A percentile compares a stretch with the other conserved stretches of the same genome.
These are phyloP conservation scores for Sebastes diploproa DNA, from an alignment of 2,797 vertebrate genomes.

Conservation along the genomic window DNA sequence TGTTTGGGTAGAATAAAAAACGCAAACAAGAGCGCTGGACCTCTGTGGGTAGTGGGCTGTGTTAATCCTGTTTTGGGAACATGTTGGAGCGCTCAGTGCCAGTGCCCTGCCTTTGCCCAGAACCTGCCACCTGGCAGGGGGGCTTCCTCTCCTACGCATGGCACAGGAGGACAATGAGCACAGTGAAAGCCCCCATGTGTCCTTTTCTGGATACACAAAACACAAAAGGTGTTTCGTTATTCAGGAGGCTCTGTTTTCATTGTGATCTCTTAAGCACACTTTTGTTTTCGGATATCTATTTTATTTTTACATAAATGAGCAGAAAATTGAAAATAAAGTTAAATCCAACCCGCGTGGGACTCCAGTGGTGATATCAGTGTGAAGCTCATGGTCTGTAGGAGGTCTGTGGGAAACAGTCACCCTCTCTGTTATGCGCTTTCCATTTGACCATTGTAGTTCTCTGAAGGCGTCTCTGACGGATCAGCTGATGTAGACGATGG, in stretches of 20 bases:
- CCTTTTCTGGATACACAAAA: constrained; percentile 32
- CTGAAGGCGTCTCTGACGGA: constrained; percentile 58
- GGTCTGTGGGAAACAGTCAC: constrained; percentile 32
- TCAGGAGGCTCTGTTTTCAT: background rate
- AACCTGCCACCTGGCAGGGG: constrained; percentile 76
- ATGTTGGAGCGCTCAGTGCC: constrained; percentile 57
- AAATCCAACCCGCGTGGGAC: background rate
- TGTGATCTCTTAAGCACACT: constrained; percentile 8
- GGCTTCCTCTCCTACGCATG: constrained; percentile 62
- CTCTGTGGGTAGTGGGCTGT: constrained; percentile 62
- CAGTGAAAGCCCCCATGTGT: constrained; percentile 46
- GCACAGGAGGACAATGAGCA: constrained; percentile 52
- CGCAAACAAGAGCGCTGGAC: constrained; percentile 64
- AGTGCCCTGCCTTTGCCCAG: constrained; percentile 67
- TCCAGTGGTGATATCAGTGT: background rate
- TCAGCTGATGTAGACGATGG: constrained; percentile 70
- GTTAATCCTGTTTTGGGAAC: constrained; percentile 80
- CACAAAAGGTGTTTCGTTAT: constrained; percentile 35
- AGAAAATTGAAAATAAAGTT: background rate
- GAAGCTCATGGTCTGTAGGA: constrained; percentile 31
- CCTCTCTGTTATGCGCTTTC: constrained; percentile 34
- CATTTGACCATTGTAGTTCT: constrained; percentile 26
- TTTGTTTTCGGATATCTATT: constrained; percentile 9
- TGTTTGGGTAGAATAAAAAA: constrained; percentile 67
- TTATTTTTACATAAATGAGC: background rate